These are phyloP conservation scores for Eumacrocentrus americanus DNA, from an alignment of 2,888 invertebrate species.

Conservation along the genomic window DNA sequence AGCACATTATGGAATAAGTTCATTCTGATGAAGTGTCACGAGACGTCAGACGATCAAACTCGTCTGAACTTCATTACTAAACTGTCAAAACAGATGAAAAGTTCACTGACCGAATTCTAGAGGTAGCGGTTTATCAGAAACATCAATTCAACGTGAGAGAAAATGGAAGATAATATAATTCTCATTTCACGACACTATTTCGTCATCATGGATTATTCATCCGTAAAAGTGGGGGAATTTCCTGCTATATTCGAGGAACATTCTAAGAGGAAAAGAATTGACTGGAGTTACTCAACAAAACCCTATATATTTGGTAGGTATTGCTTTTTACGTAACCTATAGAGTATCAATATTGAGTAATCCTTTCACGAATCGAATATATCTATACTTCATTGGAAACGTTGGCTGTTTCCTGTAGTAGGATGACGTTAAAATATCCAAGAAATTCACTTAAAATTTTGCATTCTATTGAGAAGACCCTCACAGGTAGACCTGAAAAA, in stretches of 20 bases:
- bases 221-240: background rate
- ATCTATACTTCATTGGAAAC: too few species aligned
- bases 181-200: background rate
- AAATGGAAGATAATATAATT: background rate
- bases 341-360: background rate
- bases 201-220: background rate
- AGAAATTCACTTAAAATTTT: too few species aligned
- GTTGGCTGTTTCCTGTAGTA: too few species aligned
- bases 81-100: constrained; percentile 22
- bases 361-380: background rate
- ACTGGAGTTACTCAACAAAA: background rate
- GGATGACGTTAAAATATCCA: too few species aligned
- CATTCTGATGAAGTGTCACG: constrained; percentile 8
- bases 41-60: constrained; percentile 14
- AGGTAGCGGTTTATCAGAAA: background rate
- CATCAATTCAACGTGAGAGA: background rate
- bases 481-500: too few species aligned
- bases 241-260: too few species aligned
- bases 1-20: constrained; percentile 15
- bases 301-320: background rate
- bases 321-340: background rate
- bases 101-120: constrained; percentile 9
- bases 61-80: constrained; percentile 21
- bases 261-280: background rate
- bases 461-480: too few species aligned